Percentiles rank a stretch among this genome's conserved stretches.
Evolutionary conservation across 1,140 invertebrate genomes (phyloP).

Genomic region (Platyscapa corneri): DNA sequence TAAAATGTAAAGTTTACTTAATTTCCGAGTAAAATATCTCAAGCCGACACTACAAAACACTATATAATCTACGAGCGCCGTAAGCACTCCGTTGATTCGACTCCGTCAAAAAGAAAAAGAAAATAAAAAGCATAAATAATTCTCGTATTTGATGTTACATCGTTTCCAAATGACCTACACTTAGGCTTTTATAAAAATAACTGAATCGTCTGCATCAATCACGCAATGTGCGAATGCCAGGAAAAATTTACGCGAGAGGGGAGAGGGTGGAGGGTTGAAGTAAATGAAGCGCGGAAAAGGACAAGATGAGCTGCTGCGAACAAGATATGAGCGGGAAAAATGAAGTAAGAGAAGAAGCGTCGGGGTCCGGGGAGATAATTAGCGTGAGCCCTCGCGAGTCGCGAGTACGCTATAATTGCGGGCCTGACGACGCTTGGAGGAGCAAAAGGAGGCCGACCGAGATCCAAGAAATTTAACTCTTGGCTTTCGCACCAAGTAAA

Average conservation of each 20-base stretch:
- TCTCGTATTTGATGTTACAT: slow-evolving; percentile 21
- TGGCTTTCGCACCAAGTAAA: background rate
- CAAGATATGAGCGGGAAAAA: slow-evolving; percentile 8
- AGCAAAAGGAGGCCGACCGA: background rate
- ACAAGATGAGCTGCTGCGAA: background rate
- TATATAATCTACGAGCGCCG: slow-evolving; percentile 27
- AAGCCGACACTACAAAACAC: slow-evolving; percentile 26
- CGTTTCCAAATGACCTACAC: slow-evolving; percentile 14
- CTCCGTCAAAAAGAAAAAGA: background rate
- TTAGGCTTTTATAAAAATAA: slow-evolving; percentile 19
- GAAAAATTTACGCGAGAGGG: background rate
- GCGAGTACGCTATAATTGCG: slow-evolving; percentile 65
- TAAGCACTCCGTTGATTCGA: slow-evolving; percentile 15
- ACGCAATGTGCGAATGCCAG: background rate
- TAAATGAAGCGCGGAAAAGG: background rate
- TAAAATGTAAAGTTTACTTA: slow-evolving; percentile 32
- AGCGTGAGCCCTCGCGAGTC: slow-evolving; percentile 49
- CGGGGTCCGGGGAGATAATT: background rate
- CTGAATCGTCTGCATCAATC: slow-evolving; percentile 19
- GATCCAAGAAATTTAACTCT: background rate
- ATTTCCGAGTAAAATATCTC: slow-evolving; percentile 30
- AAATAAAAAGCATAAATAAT: background rate
- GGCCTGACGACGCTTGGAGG: slow-evolving; percentile 15
- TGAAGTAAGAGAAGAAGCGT: background rate
- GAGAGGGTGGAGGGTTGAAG: background rate